Conservation (phyloP, 2,797 vertebrate species). For the Diglossa cyanea region DNA sequence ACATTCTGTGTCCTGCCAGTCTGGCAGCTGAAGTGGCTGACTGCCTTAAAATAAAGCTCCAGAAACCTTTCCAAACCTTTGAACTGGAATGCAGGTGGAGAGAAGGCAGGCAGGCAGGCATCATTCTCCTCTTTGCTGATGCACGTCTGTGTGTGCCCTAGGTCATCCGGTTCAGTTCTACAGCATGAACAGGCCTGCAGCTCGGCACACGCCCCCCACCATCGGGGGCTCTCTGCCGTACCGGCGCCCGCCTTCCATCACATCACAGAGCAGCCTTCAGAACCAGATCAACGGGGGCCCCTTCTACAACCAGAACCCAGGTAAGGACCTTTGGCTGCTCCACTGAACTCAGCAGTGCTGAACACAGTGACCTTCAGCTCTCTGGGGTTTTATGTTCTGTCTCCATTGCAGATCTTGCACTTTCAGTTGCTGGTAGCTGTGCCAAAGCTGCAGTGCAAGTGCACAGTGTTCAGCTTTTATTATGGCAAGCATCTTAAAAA, state of each 20-base stretch:
- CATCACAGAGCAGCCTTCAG: constrained; percentile 87
- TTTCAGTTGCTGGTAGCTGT: background rate
- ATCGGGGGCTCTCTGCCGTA: constrained; percentile 95
- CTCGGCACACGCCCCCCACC: constrained; percentile 84
- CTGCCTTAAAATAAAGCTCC: background rate
- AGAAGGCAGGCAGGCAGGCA: background rate
- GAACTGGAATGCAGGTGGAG: background rate
- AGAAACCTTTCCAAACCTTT: background rate
- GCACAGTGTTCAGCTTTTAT: background rate
- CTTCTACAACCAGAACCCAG: constrained; percentile 91
- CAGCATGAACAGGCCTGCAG: constrained; percentile 94
- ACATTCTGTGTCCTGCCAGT: background rate
- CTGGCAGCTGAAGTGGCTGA: background rate
- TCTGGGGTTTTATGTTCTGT: background rate
- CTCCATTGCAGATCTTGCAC: background rate
- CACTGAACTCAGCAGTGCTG: background rate
- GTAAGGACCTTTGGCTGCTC: constrained; percentile 69
- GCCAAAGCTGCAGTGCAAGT: background rate
- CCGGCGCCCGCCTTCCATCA: constrained; percentile 91
- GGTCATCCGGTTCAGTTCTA: constrained; percentile 94
- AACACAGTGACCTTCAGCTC: background rate
- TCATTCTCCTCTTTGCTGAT: background rate
- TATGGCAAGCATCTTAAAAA: background rate
- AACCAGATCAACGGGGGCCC: constrained; percentile 90
- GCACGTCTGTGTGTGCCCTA: constrained; percentile 35